A percentile compares a stretch with the other conserved stretches of the same genome.
phyloP scores from a whole-genome alignment of 2,888 invertebrate species.

The Drosophila acutilabella region DNA sequence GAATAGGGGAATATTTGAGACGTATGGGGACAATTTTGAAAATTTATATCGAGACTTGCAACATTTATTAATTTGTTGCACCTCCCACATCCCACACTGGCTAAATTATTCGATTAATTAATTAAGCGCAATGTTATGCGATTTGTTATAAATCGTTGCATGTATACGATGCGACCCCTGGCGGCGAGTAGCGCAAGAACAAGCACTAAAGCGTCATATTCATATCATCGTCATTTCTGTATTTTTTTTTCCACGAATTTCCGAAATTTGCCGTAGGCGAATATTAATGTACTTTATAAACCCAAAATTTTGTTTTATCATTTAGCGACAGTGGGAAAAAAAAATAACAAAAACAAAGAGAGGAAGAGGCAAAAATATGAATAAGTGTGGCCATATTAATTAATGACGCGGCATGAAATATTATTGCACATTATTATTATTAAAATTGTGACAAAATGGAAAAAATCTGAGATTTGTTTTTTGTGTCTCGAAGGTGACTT shows the following conservation, averaged over 20 bases:
- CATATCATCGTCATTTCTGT: constrained; percentile 37
- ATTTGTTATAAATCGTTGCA: constrained; percentile 51
- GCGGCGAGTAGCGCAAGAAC: constrained; percentile 4
- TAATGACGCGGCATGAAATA: constrained; percentile 45
- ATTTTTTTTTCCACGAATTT: constrained; percentile 44
- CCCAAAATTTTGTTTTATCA: constrained; percentile 16
- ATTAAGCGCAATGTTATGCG: constrained; percentile 51
- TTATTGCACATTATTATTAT: constrained; percentile 42
- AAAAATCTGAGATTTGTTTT: constrained; percentile 5
- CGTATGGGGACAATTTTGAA: constrained; percentile 23
- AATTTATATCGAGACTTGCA: constrained; percentile 29
- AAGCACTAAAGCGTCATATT: constrained; percentile 29
- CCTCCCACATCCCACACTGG: constrained; percentile 4
- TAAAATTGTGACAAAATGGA: constrained; percentile 33
- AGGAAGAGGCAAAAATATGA: constrained; percentile 46
- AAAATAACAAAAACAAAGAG: constrained; percentile 32
- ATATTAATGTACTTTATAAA: constrained; percentile 22
- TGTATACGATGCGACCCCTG: constrained; percentile 14
- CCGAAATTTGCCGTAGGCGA: constrained; percentile 51
- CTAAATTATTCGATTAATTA: constrained; percentile 57
- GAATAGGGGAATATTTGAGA: too few species aligned
- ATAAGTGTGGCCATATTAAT: constrained; percentile 52
- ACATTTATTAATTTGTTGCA: constrained; percentile 53
- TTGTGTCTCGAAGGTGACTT: constrained; percentile 18
- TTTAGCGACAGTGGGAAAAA: constrained; percentile 20